Percentiles rank a stretch among this genome's conserved stretches.
Evolutionary conservation across 2,888 invertebrate species (phyloP).

Genomic region (Chrysolina oricalcia): DNA sequence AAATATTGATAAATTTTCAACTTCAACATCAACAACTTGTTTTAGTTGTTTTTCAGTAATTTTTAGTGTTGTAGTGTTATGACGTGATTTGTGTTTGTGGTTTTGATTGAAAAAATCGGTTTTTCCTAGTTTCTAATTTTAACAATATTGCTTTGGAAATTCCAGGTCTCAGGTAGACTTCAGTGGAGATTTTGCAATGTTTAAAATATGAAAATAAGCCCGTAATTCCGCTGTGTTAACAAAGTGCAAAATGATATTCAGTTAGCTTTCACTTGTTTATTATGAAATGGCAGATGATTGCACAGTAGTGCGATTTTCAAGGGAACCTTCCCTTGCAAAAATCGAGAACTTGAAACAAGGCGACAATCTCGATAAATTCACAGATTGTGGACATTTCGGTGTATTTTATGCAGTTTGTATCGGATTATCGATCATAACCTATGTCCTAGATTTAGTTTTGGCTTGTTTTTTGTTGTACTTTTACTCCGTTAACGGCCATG

Average conservation of each 20-base stretch:
- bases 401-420: slow-evolving; percentile 70
- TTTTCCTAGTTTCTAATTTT: background rate
- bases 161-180: background rate
- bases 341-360: slow-evolving; percentile 68
- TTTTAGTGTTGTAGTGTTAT: background rate
- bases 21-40: too few species aligned
- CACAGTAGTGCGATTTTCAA: slow-evolving; percentile 71
- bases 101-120: background rate
- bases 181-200: background rate
- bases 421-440: slow-evolving; percentile 71
- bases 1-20: too few species aligned
- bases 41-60: too few species aligned
- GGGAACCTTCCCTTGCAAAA: slow-evolving; percentile 68
- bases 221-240: background rate
- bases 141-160: background rate
- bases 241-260: slow-evolving; percentile 7
- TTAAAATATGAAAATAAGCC: background rate
- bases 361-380: slow-evolving; percentile 65
- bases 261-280: slow-evolving; percentile 22
- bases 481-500: slow-evolving; percentile 68
- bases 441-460: slow-evolving; percentile 70
- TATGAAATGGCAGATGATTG: slow-evolving; percentile 70
- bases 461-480: slow-evolving; percentile 70
- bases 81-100: background rate
- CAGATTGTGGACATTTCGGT: slow-evolving; percentile 66